Conservation (phyloP, 2,888 invertebrate genomes). For the Thera britannica region DNA sequence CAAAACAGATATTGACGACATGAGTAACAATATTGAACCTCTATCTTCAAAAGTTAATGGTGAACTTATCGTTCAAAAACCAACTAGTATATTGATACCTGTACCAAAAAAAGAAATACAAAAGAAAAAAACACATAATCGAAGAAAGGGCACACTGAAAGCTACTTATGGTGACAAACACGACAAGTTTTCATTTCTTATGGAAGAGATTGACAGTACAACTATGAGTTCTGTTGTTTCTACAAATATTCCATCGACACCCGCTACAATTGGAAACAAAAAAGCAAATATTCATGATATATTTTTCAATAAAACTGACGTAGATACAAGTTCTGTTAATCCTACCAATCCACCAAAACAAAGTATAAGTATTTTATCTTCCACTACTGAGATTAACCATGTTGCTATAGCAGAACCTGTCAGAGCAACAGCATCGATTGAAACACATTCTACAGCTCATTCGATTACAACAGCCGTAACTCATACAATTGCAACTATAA, state of each 20-base stretch:
- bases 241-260: neutral
- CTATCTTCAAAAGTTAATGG: slow-evolving; percentile 56
- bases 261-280: slow-evolving; percentile 14
- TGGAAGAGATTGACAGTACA: slow-evolving; percentile 37
- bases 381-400: slow-evolving; percentile 12
- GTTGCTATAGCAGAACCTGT: slow-evolving; percentile 11
- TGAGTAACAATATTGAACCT: slow-evolving; percentile 67
- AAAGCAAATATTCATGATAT: slow-evolving; percentile 18
- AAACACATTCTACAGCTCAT: slow-evolving; percentile 28
- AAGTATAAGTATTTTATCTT: neutral
- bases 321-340: slow-evolving; percentile 14
- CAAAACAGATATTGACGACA: slow-evolving; percentile 48
- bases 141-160: slow-evolving; percentile 79
- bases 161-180: slow-evolving; percentile 81
- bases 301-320: slow-evolving; percentile 15
- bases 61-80: slow-evolving; percentile 70
- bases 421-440: slow-evolving; percentile 22
- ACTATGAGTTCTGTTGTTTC: slow-evolving; percentile 15
- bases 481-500: slow-evolving; percentile 72
- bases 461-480: slow-evolving; percentile 48
- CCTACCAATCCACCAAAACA: slow-evolving; percentile 1
- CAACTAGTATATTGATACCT: slow-evolving; percentile 49
- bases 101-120: slow-evolving; percentile 62
- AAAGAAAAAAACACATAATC: slow-evolving; percentile 70
- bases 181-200: slow-evolving; percentile 65